Evolutionary conservation across 1,140 invertebrate genomes (phyloP).

Genomic region (Sminthurinus signatus): DNA sequence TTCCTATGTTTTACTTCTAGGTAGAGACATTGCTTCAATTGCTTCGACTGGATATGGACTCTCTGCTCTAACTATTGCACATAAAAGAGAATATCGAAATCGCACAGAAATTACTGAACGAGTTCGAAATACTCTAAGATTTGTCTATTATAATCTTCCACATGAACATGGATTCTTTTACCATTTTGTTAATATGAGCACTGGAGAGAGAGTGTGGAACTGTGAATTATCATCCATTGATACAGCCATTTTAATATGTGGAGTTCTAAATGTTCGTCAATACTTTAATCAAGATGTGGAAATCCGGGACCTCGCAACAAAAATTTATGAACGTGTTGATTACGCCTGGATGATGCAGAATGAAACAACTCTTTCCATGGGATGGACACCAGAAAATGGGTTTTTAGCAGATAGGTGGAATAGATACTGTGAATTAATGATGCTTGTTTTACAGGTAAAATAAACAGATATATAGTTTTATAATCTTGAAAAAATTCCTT

Average conservation of each 20-base stretch:
- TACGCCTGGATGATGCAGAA: conserved; percentile 35
- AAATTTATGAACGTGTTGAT: conserved; percentile 34
- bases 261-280: conserved; percentile 30
- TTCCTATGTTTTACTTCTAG: no score
- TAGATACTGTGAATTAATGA: conserved; percentile 35
- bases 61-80: conserved; percentile 24
- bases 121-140: conserved; percentile 25
- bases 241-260: conserved; percentile 34
- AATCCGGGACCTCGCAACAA: conserved; percentile 22
- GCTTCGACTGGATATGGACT: conserved; percentile 31
- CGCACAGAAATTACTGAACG: conserved; percentile 19
- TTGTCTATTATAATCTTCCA: conserved; percentile 13
- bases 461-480: no score
- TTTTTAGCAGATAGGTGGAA: conserved; percentile 33
- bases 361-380: conserved; percentile 29
- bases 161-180: conserved; percentile 38
- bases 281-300: conserved; percentile 29
- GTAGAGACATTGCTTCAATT: conserved; percentile 3
- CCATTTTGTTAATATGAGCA: conserved; percentile 35
- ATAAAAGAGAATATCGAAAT: conserved; percentile 21
- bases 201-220: conserved; percentile 35
- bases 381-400: conserved; percentile 31
- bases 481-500: no score
- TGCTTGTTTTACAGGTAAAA: conserved; percentile 30
- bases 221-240: conserved; percentile 39